Percentiles rank a stretch among this genome's conserved stretches.
Conservation (phyloP, 2,113 vertebrate genomes). For the Hystrix cristata region DNA sequence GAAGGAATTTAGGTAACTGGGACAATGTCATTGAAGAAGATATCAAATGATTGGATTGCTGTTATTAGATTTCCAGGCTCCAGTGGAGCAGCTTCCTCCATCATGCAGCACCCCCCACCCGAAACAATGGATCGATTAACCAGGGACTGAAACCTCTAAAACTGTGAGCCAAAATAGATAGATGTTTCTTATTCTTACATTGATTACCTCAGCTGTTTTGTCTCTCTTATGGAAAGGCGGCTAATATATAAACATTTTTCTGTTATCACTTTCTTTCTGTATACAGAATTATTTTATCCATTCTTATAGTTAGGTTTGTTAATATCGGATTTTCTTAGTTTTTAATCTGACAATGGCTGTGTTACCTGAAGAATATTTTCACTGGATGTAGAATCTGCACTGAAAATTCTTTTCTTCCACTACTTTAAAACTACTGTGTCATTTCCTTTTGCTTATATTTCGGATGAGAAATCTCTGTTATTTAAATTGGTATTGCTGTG, state of each 20-base stretch:
- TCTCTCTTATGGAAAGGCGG: neutral
- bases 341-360: neutral
- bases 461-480: neutral
- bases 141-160: neutral
- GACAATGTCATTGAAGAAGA: fast-evolving
- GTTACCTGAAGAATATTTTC: slow-evolving; percentile 16
- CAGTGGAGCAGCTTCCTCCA: neutral
- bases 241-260: neutral
- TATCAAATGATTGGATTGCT: neutral
- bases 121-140: neutral
- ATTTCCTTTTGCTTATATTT: neutral
- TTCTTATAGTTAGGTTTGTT: neutral
- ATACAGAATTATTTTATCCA: neutral
- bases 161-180: neutral
- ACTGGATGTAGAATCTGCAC: neutral
- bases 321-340: neutral
- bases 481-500: neutral
- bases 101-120: fast-evolving
- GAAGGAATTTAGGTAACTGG: too few relatives aligned
- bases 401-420: neutral
- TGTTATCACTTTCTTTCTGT: neutral
- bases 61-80: neutral
- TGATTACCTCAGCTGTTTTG: neutral
- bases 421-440: neutral
- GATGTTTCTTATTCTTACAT: neutral